Conservation (phyloP, 2,888 invertebrate species). For the Steinernema carpocapsae region DNA sequence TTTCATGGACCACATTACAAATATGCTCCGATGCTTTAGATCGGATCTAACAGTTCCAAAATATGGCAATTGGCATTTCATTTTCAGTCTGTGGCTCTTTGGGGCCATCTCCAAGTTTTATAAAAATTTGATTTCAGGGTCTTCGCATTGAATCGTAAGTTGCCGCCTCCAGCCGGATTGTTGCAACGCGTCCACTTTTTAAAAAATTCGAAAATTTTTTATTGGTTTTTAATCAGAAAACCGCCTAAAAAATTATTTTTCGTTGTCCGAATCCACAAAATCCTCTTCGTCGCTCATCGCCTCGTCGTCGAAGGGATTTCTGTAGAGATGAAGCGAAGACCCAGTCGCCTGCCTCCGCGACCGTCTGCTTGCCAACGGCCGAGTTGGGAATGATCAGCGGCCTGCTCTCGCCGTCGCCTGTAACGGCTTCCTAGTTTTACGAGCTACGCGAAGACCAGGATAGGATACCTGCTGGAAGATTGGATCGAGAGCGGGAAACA, state of each 20-base stretch:
- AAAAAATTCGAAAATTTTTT: background rate
- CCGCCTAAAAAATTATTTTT: slow-evolving; percentile 1
- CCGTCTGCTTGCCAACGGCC: slow-evolving; percentile 68
- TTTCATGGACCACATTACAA: no score
- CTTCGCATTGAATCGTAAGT: no score
- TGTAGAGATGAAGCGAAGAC: slow-evolving; percentile 53
- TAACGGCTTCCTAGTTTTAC: background rate
- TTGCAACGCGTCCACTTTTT: no score
- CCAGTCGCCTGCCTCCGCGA: slow-evolving; percentile 47
- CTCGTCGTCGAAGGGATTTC: slow-evolving; percentile 60
- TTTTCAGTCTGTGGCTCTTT: no score
- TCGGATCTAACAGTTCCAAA: no score
- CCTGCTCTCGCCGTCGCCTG: slow-evolving; percentile 10
- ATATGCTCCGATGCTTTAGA: no score
- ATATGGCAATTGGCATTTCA: no score
- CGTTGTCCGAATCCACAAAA: slow-evolving; percentile 37
- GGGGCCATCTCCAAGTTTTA: no score
- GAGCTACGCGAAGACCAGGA: background rate
- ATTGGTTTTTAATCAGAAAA: background rate
- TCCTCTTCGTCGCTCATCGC: slow-evolving; percentile 56
- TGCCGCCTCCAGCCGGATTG: no score
- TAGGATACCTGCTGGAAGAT: background rate
- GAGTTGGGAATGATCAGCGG: slow-evolving; percentile 47
- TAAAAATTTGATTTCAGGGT: no score
- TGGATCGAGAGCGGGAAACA: slow-evolving; percentile 45